Conservation (phyloP, 30 jellyfish, hydroid and myxozoan genomes). For the Turritopsis rubra region DNA sequence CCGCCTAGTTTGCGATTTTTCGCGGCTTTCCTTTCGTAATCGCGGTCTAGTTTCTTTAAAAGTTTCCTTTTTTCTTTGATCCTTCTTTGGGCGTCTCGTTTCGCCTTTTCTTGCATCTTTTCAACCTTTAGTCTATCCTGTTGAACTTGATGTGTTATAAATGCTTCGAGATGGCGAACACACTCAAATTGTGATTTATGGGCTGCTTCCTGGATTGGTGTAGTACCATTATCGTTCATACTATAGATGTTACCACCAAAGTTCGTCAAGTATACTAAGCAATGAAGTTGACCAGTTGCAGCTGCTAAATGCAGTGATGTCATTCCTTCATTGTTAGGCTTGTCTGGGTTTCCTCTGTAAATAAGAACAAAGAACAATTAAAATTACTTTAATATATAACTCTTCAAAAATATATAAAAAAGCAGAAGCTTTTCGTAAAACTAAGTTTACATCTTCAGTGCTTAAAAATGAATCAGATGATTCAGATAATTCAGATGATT, state of each 20-base stretch:
- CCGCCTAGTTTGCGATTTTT: conserved; percentile 50
- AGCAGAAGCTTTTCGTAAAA: neutral
- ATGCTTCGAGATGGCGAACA: conserved; percentile 86
- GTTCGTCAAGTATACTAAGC: conserved; percentile 78
- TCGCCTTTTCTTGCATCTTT: conserved; percentile 59
- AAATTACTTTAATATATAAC: too few species aligned
- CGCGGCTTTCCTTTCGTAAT: conserved; percentile 77
- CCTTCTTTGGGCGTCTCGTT: conserved; percentile 75
- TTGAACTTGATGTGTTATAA: conserved; percentile 61
- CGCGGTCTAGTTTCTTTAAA: conserved; percentile 67
- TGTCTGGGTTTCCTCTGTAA: conserved; percentile 81
- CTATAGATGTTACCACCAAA: conserved; percentile 92
- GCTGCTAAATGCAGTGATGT: conserved; percentile 88
- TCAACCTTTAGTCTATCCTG: conserved; percentile 65
- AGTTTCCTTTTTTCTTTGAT: conserved; percentile 69
- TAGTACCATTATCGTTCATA: conserved; percentile 76
- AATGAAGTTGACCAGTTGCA: conserved; percentile 74
- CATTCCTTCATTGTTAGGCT: conserved; percentile 80
- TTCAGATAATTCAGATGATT: too few species aligned
- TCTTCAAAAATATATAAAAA: too few species aligned
- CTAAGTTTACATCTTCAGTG: too few species aligned
- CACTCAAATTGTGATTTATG: conserved; percentile 80
- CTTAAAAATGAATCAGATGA: too few species aligned
- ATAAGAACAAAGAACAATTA: neutral
- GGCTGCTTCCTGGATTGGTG: conserved; percentile 82